Evolutionary conservation across 2,888 invertebrate species (phyloP).

Genomic region (Oscheius myriophilus): DNA sequence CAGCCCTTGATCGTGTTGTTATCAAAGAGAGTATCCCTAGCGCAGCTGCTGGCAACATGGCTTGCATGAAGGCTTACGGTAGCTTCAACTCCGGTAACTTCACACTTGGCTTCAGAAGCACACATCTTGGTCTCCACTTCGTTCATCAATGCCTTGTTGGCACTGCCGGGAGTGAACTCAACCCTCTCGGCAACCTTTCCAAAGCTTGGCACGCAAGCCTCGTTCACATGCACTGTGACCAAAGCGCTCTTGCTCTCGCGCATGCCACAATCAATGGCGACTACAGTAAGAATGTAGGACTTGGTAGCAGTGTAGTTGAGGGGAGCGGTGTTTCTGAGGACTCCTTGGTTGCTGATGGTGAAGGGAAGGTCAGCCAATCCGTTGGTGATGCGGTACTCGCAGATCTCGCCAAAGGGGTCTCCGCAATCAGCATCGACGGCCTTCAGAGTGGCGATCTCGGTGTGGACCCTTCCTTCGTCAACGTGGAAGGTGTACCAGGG

Average conservation of each 20-base stretch:
- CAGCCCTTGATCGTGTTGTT: constrained; percentile 48
- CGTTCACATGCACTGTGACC: constrained; percentile 92
- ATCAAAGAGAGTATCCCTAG: constrained; percentile 84
- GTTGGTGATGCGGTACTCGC: constrained; percentile 93
- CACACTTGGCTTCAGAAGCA: constrained; percentile 42
- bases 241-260: constrained; percentile 84
- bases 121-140: constrained; percentile 50
- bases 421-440: constrained; percentile 94
- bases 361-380: constrained; percentile 67
- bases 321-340: constrained; percentile 90
- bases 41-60: constrained; percentile 94
- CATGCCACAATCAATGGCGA: constrained; percentile 97
- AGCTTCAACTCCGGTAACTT: constrained; percentile 70
- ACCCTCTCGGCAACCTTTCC: constrained; percentile 74
- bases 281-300: constrained; percentile 94
- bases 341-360: constrained; percentile 66
- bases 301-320: constrained; percentile 90
- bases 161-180: constrained; percentile 86
- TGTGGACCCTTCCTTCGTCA: constrained; percentile 80
- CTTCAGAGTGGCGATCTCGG: constrained; percentile 88
- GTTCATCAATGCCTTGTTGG: constrained; percentile 80
- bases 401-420: constrained; percentile 92
- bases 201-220: constrained; percentile 70
- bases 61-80: constrained; percentile 80
- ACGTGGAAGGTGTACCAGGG: constrained; percentile 88